These are phyloP conservation scores for western clawed frog (Xenopus tropicalis) DNA, from an alignment of 2,113 vertebrate genomes.

Conservation along the genomic window UCB_Xtro_10.0 CM004450.2:95586001-95586500, in stretches of 20 bases:
- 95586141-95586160: constrained; percentile 81
- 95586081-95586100: no score
- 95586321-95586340: constrained; percentile 77
- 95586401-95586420: constrained; percentile 71
- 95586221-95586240: constrained; percentile 81
- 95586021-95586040: no score
- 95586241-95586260: not conserved
- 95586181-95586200: constrained; percentile 96
- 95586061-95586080: no score
- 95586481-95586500: constrained; percentile 11
- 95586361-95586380: constrained; percentile 86
- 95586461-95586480: constrained; percentile 71
- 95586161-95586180: constrained; percentile 90
- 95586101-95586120: no score
- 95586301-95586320: not conserved
- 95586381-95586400: constrained; percentile 77
- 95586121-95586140: not conserved
- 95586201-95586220: constrained; percentile 92
- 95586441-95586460: constrained; percentile 91
- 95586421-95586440: constrained; percentile 86
- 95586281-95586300: not conserved
- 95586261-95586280: no score
- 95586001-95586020: no score
- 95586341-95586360: constrained; percentile 86
- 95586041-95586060: no score